Evolutionary conservation across 2,113 vertebrate genomes (phyloP).

Genomic region (Lutjanus erythropterus): DNA sequence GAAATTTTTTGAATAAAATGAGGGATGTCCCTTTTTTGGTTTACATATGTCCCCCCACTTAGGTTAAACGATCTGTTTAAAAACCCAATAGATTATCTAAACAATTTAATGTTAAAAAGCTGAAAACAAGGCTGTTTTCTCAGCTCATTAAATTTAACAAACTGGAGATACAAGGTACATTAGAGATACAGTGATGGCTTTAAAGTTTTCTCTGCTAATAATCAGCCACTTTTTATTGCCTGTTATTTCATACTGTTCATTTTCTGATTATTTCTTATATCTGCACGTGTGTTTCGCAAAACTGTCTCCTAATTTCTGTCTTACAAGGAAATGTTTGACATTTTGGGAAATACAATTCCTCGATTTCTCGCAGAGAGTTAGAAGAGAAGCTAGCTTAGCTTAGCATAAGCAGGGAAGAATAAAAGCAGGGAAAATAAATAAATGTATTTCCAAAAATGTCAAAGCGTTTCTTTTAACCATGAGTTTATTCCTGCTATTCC

Average conservation of each 20-base stretch:
- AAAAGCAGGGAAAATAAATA: neutral
- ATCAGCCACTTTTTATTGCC: neutral
- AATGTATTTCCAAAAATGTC: neutral
- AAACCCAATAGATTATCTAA: too few species aligned
- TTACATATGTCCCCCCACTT: too few species aligned
- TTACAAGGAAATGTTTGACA: neutral
- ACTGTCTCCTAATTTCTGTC: neutral
- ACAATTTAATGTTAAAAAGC: too few species aligned
- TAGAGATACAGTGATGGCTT: too few species aligned
- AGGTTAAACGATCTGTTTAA: too few species aligned
- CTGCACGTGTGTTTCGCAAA: neutral
- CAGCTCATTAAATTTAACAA: too few species aligned
- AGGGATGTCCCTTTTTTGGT: too few species aligned
- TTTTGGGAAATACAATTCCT: neutral
- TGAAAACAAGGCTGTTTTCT: too few species aligned
- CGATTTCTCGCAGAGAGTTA: neutral
- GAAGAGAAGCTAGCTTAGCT: too few species aligned
- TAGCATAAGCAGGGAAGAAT: too few species aligned
- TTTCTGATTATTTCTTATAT: neutral
- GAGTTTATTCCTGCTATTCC: neutral
- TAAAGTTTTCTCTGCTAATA: neutral
- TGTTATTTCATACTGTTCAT: neutral
- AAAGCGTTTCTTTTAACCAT: neutral
- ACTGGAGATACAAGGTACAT: neutral
- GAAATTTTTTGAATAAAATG: neutral